phyloP scores from a whole-genome alignment of 1,140 invertebrate species.

The Trichoplusia ni region DNA sequence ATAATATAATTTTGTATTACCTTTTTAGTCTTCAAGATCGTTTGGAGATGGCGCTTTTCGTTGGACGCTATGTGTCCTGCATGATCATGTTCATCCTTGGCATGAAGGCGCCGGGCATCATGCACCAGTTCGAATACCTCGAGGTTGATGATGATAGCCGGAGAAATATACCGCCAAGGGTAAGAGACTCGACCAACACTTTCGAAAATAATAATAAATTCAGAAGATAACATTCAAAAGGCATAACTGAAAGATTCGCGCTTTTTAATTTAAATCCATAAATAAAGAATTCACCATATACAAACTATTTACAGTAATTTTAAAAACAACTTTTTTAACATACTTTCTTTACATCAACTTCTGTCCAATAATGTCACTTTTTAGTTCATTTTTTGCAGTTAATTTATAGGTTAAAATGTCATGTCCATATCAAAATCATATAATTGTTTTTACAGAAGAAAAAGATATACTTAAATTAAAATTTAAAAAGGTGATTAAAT shows the following conservation, averaged over 20 bases:
- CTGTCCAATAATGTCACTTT: not conserved
- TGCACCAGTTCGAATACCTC: slow-evolving; percentile 84
- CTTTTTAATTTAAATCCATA: too few species aligned
- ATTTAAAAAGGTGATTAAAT: slow-evolving; percentile 22
- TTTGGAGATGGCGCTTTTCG: slow-evolving; percentile 93
- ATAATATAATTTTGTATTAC: too few species aligned
- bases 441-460: slow-evolving; percentile 50
- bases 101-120: slow-evolving; percentile 93
- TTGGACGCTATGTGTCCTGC: slow-evolving; percentile 90
- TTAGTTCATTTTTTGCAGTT: slow-evolving; percentile 9
- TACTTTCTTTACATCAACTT: not conserved
- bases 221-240: not conserved
- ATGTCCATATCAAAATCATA: slow-evolving; percentile 78
- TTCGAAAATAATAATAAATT: not conserved
- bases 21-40: slow-evolving; percentile 86
- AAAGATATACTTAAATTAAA: slow-evolving; percentile 44
- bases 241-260: too few species aligned
- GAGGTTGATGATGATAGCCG: slow-evolving; percentile 78
- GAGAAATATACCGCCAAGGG: slow-evolving; percentile 68
- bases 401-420: slow-evolving; percentile 71
- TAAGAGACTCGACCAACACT: slow-evolving; percentile 50
- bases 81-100: slow-evolving; percentile 92
- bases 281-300: too few species aligned
- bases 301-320: too few species aligned
- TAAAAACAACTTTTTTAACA: too few species aligned